phyloP scores from a whole-genome alignment of 1,140 invertebrate genomes.

The Aphidius gifuensis region DNA sequence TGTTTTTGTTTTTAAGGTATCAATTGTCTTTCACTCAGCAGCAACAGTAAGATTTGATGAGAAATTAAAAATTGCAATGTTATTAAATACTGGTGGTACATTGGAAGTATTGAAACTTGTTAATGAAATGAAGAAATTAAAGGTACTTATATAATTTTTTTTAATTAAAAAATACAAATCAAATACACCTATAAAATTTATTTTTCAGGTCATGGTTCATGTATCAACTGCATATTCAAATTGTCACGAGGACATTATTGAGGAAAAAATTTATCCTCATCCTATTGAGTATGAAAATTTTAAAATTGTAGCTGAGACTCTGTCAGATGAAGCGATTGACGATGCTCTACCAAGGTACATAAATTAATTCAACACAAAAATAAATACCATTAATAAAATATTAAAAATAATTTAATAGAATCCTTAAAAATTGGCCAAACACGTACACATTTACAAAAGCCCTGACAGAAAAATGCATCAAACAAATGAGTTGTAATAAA shows the following conservation, averaged over 20 bases:
- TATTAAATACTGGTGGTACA: slow-evolving; percentile 66
- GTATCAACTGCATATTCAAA: slow-evolving; percentile 71
- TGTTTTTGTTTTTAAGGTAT: slow-evolving; percentile 37
- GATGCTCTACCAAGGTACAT: slow-evolving; percentile 56
- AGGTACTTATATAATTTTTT: slow-evolving; percentile 41
- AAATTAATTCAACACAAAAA: neutral
- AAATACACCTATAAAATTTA: too few species aligned
- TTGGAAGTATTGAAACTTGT: slow-evolving; percentile 55
- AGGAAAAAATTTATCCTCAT: slow-evolving; percentile 69
- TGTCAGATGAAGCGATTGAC: slow-evolving; percentile 56
- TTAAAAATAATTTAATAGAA: slow-evolving; percentile 44
- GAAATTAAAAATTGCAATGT: slow-evolving; percentile 59
- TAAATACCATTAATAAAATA: neutral
- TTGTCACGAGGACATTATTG: slow-evolving; percentile 58
- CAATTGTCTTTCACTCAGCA: slow-evolving; percentile 65
- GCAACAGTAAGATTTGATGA: slow-evolving; percentile 69
- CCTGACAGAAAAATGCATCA: slow-evolving; percentile 64
- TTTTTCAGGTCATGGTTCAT: slow-evolving; percentile 59
- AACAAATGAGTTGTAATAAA: slow-evolving; percentile 57
- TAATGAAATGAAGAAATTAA: slow-evolving; percentile 53
- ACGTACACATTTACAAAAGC: slow-evolving; percentile 76
- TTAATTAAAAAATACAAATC: neutral
- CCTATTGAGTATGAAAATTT: slow-evolving; percentile 65
- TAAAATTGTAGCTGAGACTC: slow-evolving; percentile 51
- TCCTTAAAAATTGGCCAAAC: slow-evolving; percentile 66